phyloP scores from a whole-genome alignment of 1,140 invertebrate genomes.

The Platyura marginata region DNA sequence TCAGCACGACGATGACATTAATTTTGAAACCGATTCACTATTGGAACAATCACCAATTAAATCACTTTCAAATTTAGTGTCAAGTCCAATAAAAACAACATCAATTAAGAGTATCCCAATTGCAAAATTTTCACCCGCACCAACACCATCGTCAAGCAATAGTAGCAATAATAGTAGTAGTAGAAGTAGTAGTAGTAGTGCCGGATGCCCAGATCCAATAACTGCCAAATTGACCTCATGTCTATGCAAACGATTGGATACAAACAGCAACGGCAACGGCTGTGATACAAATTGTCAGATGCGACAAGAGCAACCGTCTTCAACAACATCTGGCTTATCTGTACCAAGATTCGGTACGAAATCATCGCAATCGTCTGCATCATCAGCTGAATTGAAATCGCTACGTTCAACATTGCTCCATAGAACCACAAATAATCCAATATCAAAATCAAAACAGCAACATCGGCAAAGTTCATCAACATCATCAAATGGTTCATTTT shows the following conservation, averaged over 20 bases:
- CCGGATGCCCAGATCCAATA: constrained; percentile 22
- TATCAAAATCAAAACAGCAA: constrained; percentile 1
- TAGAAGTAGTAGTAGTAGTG: too few species aligned
- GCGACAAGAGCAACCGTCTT: not conserved
- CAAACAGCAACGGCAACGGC: not conserved
- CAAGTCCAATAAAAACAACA: constrained; percentile 31
- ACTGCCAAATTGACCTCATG: constrained; percentile 26
- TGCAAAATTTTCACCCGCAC: constrained; percentile 7
- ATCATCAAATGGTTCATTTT: not conserved
- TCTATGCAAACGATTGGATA: constrained; percentile 20
- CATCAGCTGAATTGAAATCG: not conserved
- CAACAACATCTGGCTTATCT: constrained; percentile 2
- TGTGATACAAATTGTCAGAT: constrained; percentile 1
- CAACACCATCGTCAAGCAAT: constrained; percentile 3
- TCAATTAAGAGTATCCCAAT: constrained; percentile 22
- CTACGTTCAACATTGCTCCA: not conserved
- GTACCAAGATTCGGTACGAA: too few species aligned
- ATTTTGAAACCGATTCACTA: constrained; percentile 22
- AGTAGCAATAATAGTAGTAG: constrained; percentile 2
- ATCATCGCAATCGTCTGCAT: constrained; percentile 4
- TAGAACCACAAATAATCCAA: not conserved
- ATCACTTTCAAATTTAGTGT: constrained; percentile 38
- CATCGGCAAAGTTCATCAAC: not conserved
- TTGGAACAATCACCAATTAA: constrained; percentile 37
- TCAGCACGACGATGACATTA: constrained; percentile 17